Evolutionary conservation across 2,797 vertebrate species (phyloP).

Genomic region (Danio tinwini): DNA sequence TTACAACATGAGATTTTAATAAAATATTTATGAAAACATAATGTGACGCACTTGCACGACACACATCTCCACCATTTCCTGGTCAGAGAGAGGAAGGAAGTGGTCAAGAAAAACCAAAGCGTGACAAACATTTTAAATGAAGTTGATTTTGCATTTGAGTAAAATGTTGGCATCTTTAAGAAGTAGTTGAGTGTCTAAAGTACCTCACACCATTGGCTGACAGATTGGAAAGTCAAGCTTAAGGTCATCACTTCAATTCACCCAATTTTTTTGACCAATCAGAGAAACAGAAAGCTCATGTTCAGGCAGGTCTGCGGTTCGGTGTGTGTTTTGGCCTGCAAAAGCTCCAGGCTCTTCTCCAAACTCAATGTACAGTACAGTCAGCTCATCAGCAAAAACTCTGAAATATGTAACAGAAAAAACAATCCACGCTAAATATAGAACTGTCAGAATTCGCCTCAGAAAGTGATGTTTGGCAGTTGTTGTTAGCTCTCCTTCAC

Average conservation of each 20-base stretch:
- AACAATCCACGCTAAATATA: slow-evolving; percentile 20
- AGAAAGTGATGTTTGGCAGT: slow-evolving; percentile 12
- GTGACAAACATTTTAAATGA: neutral
- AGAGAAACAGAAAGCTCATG: slow-evolving; percentile 44
- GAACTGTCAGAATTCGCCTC: slow-evolving; percentile 5
- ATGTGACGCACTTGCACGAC: too few relatives aligned
- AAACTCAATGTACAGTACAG: slow-evolving; percentile 10
- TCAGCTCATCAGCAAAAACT: slow-evolving; percentile 20
- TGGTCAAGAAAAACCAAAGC: neutral
- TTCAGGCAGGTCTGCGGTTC: slow-evolving; percentile 21
- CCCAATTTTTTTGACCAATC: slow-evolving; percentile 14
- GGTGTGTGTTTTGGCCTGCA: slow-evolving; percentile 34
- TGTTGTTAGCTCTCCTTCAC: slow-evolving; percentile 18
- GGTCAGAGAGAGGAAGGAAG: neutral
- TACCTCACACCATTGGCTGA: neutral
- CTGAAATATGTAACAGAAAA: slow-evolving; percentile 27
- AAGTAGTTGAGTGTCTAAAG: neutral
- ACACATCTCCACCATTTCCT: too few relatives aligned
- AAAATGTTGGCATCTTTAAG: neutral
- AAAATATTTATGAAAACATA: too few relatives aligned
- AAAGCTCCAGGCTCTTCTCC: slow-evolving; percentile 47
- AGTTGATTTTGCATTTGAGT: slow-evolving; percentile 4
- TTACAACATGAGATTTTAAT: too few relatives aligned
- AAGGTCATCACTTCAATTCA: slow-evolving; percentile 50
- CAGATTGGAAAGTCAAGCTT: slow-evolving; percentile 6